A percentile compares a stretch with the other conserved stretches of the same genome.
phyloP scores from a whole-genome alignment of 1,140 invertebrate genomes.

The Myzus persicae region DNA sequence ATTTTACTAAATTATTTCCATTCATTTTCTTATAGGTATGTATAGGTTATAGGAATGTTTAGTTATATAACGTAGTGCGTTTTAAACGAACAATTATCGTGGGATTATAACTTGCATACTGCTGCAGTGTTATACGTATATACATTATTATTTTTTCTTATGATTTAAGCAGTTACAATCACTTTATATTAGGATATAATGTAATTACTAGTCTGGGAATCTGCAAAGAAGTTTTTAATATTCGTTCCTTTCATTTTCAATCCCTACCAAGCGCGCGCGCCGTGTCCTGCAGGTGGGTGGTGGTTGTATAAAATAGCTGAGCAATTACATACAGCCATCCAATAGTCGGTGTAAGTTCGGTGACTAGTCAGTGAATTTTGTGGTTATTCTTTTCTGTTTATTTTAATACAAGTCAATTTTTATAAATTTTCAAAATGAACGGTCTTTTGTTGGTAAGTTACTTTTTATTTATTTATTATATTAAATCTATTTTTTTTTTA shows the following conservation, averaged over 20 bases:
- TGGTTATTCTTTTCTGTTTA: conserved; percentile 25
- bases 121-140: not conserved
- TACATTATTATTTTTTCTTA: conserved; percentile 11
- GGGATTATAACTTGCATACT: not conserved
- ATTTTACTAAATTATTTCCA: not conserved
- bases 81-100: conserved; percentile 40
- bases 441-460: conserved; percentile 62
- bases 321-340: conserved; percentile 45
- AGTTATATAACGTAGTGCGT: not conserved
- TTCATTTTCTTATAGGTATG: not conserved
- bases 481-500: not conserved
- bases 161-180: conserved; percentile 42
- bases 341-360: conserved; percentile 54
- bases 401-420: not conserved
- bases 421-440: conserved; percentile 39
- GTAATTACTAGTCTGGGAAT: conserved; percentile 54
- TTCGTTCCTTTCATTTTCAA: conserved; percentile 54
- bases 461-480: not conserved
- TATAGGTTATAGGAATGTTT: not conserved
- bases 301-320: conserved; percentile 53
- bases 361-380: conserved; percentile 47
- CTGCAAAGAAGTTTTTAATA: conserved; percentile 53
- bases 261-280: conserved; percentile 47
- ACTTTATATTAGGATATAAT: conserved; percentile 48
- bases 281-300: conserved; percentile 55